Percentiles rank a stretch among this genome's conserved stretches.
Evolutionary conservation across 2,113 vertebrate species (phyloP).

Genomic region (Pelecanus crispus): DNA sequence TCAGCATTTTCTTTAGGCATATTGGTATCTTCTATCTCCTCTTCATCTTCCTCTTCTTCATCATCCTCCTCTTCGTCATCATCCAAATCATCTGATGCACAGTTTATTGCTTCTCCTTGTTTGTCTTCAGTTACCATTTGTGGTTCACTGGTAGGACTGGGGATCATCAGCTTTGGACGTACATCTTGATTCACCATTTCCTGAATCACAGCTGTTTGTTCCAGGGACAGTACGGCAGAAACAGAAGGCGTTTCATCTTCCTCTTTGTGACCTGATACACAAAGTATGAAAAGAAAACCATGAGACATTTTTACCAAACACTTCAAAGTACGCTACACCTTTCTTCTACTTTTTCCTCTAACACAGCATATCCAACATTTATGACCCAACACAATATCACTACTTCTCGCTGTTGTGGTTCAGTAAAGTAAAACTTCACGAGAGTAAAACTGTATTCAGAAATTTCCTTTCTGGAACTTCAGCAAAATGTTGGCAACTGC

Average conservation of each 20-base stretch:
- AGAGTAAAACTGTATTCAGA: background rate
- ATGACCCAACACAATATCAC: background rate
- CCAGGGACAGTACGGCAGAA: conserved; percentile 63
- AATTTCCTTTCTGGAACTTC: background rate
- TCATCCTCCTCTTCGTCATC: conserved; percentile 70
- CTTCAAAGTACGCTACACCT: background rate
- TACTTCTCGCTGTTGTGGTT: background rate
- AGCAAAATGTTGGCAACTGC: background rate
- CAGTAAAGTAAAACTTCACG: too few species aligned
- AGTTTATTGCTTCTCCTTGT: conserved; percentile 45
- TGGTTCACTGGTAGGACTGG: conserved; percentile 47
- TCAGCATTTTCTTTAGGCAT: conserved; percentile 50
- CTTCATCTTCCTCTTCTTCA: conserved; percentile 65
- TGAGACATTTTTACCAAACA: background rate
- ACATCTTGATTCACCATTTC: conserved; percentile 65
- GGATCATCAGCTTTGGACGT: conserved; percentile 51
- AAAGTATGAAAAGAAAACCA: background rate
- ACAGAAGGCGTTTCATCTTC: conserved; percentile 67
- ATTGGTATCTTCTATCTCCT: conserved; percentile 59
- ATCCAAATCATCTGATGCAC: conserved; percentile 56
- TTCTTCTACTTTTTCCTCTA: background rate
- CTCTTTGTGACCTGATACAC: conserved; percentile 73
- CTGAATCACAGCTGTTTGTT: conserved; percentile 72
- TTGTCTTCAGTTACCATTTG: conserved; percentile 63
- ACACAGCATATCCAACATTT: accelerated